Evolutionary conservation across 2,113 vertebrate genomes (phyloP).

Genomic region (Oenanthe melanoleuca): DNA sequence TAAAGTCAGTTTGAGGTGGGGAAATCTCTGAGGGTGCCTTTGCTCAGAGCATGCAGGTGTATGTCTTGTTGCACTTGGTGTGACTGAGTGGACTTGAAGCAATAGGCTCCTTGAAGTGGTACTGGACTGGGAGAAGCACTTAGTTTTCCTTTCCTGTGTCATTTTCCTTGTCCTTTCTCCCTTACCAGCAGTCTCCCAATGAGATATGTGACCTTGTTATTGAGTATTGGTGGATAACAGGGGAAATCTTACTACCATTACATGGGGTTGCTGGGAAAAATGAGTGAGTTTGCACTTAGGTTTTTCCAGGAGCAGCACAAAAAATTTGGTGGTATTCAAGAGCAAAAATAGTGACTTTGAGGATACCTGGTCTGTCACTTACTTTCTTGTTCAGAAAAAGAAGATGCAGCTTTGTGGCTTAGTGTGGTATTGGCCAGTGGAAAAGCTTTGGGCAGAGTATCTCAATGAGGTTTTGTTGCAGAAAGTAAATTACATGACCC

Average conservation of each 20-base stretch:
- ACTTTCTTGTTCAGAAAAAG: neutral
- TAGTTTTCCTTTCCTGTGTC: neutral
- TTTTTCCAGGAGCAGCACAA: neutral
- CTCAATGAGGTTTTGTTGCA: neutral
- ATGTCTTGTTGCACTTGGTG: neutral
- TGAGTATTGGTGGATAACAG: neutral
- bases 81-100: neutral
- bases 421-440: neutral
- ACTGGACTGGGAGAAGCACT: neutral
- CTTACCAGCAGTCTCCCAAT: neutral
- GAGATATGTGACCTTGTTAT: neutral
- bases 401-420: neutral
- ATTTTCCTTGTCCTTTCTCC: neutral
- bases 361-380: accelerated
- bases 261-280: neutral
- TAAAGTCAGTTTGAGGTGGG: neutral
- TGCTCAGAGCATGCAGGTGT: neutral
- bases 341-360: neutral
- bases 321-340: neutral
- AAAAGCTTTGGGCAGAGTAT: neutral
- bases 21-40: neutral
- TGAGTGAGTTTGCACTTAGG: neutral
- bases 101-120: neutral
- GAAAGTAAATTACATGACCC: neutral
- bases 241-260: neutral